These are phyloP conservation scores for Lucifuga dentata DNA, from an alignment of 2,113 vertebrate genomes.

Conservation along the genomic window DNA sequence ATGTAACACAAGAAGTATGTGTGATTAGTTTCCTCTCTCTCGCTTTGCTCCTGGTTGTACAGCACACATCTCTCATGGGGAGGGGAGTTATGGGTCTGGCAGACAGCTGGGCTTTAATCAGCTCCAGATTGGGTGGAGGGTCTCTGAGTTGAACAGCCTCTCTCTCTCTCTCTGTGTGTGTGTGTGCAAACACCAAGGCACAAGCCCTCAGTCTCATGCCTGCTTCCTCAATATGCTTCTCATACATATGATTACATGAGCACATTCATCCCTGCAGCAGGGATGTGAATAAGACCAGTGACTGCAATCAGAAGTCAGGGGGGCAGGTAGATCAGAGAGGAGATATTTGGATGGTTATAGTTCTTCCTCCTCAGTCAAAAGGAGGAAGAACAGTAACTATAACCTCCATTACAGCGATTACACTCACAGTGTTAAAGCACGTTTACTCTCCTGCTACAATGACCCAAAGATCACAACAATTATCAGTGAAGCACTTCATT, in stretches of 20 bases:
- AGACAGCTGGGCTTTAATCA: constrained; percentile 90
- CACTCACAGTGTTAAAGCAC: constrained; percentile 1
- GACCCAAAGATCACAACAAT: constrained; percentile 33
- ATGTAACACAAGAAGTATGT: constrained; percentile 80
- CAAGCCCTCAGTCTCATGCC: constrained; percentile 56
- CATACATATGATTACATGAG: constrained; percentile 70
- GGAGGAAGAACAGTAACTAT: too few relatives aligned
- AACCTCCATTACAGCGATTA: constrained; percentile 29
- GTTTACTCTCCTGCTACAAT: constrained; percentile 20
- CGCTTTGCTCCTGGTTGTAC: constrained; percentile 76
- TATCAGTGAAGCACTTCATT: constrained; percentile 20
- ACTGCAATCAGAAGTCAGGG: constrained; percentile 56
- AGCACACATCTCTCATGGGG: constrained; percentile 69
- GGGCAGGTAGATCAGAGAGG: constrained; percentile 45
- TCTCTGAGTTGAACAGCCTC: constrained; percentile 56
- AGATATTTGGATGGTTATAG: constrained; percentile 37
- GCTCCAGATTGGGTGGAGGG: constrained; percentile 86
- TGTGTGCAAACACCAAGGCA: constrained; percentile 59
- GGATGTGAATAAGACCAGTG: constrained; percentile 54
- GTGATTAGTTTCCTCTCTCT: constrained; percentile 79
- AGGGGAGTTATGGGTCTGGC: constrained; percentile 59
- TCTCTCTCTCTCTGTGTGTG: constrained; percentile 10
- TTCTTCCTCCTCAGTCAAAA: constrained; percentile 21
- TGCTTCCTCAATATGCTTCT: constrained; percentile 72
- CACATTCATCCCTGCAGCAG: constrained; percentile 66